These are phyloP conservation scores for Bilobella aurantiaca DNA, from an alignment of 1,140 invertebrate species.

Conservation along the genomic window DNA sequence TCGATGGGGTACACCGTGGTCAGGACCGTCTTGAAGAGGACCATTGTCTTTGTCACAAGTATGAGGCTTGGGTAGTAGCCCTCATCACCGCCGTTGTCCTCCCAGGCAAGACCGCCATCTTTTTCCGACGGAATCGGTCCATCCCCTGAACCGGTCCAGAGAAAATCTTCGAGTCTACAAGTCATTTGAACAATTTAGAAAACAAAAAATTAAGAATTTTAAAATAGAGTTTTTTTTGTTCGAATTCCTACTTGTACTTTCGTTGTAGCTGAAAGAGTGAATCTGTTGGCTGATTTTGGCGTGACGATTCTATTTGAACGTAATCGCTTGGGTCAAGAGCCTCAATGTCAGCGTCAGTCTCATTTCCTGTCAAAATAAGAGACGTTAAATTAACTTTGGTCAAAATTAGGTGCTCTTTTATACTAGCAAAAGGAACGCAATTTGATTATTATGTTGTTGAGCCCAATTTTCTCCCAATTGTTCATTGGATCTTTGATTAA, in stretches of 20 bases:
- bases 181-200: not conserved
- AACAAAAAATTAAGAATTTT: not conserved
- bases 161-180: conserved; percentile 20
- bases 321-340: too few relatives aligned
- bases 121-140: conserved; percentile 43
- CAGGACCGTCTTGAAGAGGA: conserved; percentile 28
- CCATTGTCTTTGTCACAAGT: conserved; percentile 28
- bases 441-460: too few relatives aligned
- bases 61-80: not conserved
- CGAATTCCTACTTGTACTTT: conserved; percentile 12
- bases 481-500: too few relatives aligned
- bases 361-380: conserved; percentile 6
- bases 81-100: conserved; percentile 20
- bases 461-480: too few relatives aligned
- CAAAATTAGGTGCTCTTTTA: too few relatives aligned
- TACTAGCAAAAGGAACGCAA: too few relatives aligned
- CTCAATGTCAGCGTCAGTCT: not conserved
- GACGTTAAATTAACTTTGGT: too few relatives aligned
- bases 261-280: not conserved
- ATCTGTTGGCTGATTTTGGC: too few relatives aligned
- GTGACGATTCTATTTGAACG: too few relatives aligned
- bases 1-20: conserved; percentile 29
- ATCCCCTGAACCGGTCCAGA: conserved; percentile 69
- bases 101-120: conserved; percentile 32
- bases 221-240: not conserved